These are phyloP conservation scores for Thereuonema tuberculata DNA, from an alignment of 1,140 invertebrate genomes.

Conservation along the genomic window DNA sequence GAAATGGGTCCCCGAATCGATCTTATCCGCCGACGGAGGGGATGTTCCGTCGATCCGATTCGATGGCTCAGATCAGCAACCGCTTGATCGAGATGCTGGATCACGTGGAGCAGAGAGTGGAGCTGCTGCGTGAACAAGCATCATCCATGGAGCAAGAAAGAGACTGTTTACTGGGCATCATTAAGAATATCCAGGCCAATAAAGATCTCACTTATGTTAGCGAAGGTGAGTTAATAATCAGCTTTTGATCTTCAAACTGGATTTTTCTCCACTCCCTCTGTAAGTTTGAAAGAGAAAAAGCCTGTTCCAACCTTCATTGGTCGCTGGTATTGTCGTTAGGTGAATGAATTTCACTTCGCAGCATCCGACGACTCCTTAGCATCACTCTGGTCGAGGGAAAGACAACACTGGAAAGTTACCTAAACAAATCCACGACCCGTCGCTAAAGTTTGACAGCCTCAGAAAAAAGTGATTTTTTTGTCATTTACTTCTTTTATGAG, in stretches of 20 bases:
- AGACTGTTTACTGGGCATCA: constrained; percentile 21
- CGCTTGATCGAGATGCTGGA: constrained; percentile 19
- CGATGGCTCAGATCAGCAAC: constrained; percentile 10
- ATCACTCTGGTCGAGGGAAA: too few species aligned
- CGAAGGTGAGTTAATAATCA: constrained; percentile 20
- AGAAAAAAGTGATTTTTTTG: too few species aligned
- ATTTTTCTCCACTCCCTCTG: too few species aligned
- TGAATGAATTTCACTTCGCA: too few species aligned
- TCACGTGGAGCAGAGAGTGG: constrained; percentile 18
- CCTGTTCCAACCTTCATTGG: too few species aligned
- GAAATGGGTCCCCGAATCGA: not conserved
- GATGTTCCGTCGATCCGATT: constrained; percentile 8
- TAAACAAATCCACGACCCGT: too few species aligned
- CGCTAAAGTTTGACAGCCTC: too few species aligned
- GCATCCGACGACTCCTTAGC: too few species aligned
- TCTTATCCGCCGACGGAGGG: not conserved
- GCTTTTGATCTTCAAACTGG: not conserved
- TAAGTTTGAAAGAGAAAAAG: too few species aligned
- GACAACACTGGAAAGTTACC: too few species aligned
- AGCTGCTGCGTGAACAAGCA: constrained; percentile 23
- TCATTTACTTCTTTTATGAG: too few species aligned
- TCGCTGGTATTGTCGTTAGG: too few species aligned
- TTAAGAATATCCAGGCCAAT: constrained; percentile 22
- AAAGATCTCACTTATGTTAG: constrained; percentile 22
- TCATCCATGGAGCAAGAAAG: constrained; percentile 24